phyloP scores from a whole-genome alignment of 2,797 vertebrate species.

The Discoglossus pictus region DNA sequence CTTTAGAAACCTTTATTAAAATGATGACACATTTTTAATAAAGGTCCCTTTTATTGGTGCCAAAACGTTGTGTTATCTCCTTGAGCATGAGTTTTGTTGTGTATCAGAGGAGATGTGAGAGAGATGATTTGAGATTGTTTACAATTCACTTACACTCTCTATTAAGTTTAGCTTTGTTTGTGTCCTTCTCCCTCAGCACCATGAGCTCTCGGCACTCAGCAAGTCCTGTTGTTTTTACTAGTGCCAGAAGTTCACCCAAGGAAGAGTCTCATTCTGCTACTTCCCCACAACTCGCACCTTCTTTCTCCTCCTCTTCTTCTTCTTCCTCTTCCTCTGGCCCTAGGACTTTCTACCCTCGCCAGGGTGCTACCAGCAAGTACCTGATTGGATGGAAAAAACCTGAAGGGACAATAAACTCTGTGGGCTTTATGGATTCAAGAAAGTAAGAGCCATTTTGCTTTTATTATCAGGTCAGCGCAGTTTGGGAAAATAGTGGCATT shows the following conservation, averaged over 20 bases:
- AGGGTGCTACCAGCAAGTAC: conserved; percentile 96
- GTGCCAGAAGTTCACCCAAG: conserved; percentile 84
- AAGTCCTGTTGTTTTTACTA: conserved; percentile 83
- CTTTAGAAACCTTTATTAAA: too few relatives aligned
- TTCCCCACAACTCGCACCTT: conserved; percentile 74
- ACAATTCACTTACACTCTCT: too few relatives aligned
- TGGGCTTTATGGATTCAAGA: conserved; percentile 93
- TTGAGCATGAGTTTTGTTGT: too few relatives aligned
- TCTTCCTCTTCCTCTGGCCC: conserved; percentile 80
- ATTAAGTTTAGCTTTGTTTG: conserved; percentile 53
- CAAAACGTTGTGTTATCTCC: too few relatives aligned
- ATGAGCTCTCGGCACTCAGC: conserved; percentile 86
- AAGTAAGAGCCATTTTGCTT: conserved; percentile 80
- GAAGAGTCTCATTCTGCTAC: conserved; percentile 80
- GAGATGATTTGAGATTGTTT: too few relatives aligned
- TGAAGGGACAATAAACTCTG: conserved; percentile 93
- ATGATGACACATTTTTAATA: too few relatives aligned
- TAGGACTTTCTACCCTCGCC: conserved; percentile 95
- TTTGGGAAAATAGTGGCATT: not conserved
- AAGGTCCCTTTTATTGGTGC: too few relatives aligned
- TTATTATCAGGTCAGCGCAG: conserved; percentile 47
- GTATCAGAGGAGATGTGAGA: too few relatives aligned
- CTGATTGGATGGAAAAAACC: conserved; percentile 98
- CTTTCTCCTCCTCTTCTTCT: conserved; percentile 81
- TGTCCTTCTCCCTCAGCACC: conserved; percentile 71